Evolutionary conservation across 2,113 vertebrate species (phyloP).

Genomic region (Crotalus tigris): DNA sequence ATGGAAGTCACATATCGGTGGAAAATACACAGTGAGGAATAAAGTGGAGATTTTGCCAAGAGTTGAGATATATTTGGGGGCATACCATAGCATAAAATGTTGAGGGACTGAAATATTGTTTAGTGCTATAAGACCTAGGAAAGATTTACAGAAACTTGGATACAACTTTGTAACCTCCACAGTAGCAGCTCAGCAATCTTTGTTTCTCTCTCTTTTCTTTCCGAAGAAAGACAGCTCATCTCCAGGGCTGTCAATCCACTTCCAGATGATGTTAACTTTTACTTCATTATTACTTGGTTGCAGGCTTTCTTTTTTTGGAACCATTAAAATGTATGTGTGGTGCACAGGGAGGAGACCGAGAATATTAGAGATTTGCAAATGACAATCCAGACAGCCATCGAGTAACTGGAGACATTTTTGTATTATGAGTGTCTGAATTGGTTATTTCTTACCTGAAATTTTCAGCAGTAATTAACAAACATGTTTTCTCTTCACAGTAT

Average conservation of each 20-base stretch:
- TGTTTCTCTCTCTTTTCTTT: not conserved
- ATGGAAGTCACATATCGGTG: not conserved
- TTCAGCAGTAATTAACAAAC: constrained; percentile 29
- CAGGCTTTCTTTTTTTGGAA: not conserved
- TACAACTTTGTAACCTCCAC: not conserved
- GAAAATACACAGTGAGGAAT: not conserved
- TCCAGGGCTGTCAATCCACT: not conserved
- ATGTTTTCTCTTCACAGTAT: not conserved
- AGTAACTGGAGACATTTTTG: constrained; percentile 22
- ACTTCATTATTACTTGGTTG: constrained; percentile 8
- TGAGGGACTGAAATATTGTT: not conserved
- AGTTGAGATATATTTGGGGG: not conserved
- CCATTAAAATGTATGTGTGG: not conserved
- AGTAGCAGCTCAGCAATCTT: not conserved
- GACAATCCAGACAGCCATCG: constrained; percentile 14
- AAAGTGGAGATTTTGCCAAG: not conserved
- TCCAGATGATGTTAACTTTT: not conserved
- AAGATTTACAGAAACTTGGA: not conserved
- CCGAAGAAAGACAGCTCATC: not conserved
- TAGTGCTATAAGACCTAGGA: not conserved
- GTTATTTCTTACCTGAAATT: constrained; percentile 26
- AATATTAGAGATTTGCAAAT: not conserved
- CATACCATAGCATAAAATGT: not conserved
- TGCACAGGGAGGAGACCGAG: not conserved
- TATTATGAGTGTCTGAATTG: constrained; percentile 8